Percentiles rank a stretch among this genome's conserved stretches.
Conservation (phyloP, 1,140 invertebrate species). For the Drosophila parvula region DNA sequence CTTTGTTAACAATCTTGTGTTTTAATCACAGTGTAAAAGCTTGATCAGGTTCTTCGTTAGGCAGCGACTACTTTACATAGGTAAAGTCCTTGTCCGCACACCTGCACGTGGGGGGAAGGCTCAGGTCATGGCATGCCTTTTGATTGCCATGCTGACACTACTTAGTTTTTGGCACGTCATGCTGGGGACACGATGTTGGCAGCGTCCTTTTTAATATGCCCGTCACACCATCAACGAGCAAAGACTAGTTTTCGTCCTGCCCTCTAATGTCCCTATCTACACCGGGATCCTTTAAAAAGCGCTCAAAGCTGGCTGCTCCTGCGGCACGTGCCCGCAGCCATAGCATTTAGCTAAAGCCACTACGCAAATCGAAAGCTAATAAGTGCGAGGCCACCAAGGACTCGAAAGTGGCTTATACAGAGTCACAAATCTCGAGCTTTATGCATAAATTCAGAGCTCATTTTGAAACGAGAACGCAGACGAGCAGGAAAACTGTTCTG, state of each 20-base stretch:
- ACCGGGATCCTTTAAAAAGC: slow-evolving; percentile 61
- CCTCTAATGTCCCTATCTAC: not conserved
- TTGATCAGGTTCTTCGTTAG: not conserved
- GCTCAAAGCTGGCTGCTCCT: slow-evolving; percentile 48
- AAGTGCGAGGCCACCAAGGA: slow-evolving; percentile 29
- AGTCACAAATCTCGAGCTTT: slow-evolving; percentile 34
- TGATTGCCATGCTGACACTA: slow-evolving; percentile 77
- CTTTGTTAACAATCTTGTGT: too few relatives aligned
- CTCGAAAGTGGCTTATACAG: slow-evolving; percentile 21
- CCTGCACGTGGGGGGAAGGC: slow-evolving; percentile 51
- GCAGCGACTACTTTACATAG: not conserved
- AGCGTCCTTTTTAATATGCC: slow-evolving; percentile 79
- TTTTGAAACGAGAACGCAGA: not conserved
- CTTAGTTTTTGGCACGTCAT: slow-evolving; percentile 81
- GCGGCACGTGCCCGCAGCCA: slow-evolving; percentile 65
- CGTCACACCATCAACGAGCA: slow-evolving; percentile 68
- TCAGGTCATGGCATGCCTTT: slow-evolving; percentile 59
- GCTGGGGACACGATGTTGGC: slow-evolving; percentile 58
- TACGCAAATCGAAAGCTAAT: slow-evolving; percentile 80
- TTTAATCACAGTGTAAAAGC: too few relatives aligned
- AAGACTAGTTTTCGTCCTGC: slow-evolving; percentile 61
- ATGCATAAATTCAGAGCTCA: slow-evolving; percentile 40
- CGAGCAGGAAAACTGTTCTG: not conserved
- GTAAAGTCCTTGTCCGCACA: slow-evolving; percentile 33
- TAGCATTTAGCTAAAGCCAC: slow-evolving; percentile 76